Percentiles rank a stretch among this genome's conserved stretches.
Conservation (phyloP, 2,888 invertebrate species). For the Dermolepida albohirtum region DNA sequence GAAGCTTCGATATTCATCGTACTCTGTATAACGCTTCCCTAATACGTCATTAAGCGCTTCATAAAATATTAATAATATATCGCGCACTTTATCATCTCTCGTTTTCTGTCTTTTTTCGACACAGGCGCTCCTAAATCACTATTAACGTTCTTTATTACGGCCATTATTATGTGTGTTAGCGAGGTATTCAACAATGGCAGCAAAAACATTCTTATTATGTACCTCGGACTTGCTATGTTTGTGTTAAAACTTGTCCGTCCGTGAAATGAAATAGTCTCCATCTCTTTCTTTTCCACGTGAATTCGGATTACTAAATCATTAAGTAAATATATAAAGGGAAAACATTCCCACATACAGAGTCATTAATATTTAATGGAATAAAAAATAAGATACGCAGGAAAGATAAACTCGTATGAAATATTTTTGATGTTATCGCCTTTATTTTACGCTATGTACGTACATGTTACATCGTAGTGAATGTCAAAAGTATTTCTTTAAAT, state of each 20-base stretch:
- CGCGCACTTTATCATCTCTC: neutral
- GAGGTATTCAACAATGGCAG: neutral
- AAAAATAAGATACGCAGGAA: neutral
- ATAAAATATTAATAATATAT: conserved; percentile 10
- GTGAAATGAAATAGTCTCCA: neutral
- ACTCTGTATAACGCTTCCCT: neutral
- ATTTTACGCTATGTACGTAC: conserved; percentile 2
- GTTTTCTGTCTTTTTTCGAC: neutral
- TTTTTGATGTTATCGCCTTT: too few species aligned
- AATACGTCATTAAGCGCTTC: conserved; percentile 3
- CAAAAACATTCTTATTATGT: conserved; percentile 10
- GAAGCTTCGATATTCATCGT: too few species aligned
- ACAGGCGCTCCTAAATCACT: conserved; percentile 1
- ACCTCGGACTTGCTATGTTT: neutral
- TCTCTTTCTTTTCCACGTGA: too few species aligned
- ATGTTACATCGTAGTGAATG: neutral
- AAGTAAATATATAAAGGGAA: neutral
- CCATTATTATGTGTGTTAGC: neutral
- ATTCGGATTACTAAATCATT: too few species aligned
- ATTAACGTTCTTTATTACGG: conserved; percentile 8
- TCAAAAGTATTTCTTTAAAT: neutral
- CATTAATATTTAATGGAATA: conserved; percentile 4
- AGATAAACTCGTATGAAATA: neutral
- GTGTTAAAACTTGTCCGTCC: neutral
- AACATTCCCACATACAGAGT: conserved; percentile 1